Percentiles rank a stretch among this genome's conserved stretches.
Evolutionary conservation across 2,888 invertebrate genomes (phyloP).

Genomic region (Ephialtes manifestator): DNA sequence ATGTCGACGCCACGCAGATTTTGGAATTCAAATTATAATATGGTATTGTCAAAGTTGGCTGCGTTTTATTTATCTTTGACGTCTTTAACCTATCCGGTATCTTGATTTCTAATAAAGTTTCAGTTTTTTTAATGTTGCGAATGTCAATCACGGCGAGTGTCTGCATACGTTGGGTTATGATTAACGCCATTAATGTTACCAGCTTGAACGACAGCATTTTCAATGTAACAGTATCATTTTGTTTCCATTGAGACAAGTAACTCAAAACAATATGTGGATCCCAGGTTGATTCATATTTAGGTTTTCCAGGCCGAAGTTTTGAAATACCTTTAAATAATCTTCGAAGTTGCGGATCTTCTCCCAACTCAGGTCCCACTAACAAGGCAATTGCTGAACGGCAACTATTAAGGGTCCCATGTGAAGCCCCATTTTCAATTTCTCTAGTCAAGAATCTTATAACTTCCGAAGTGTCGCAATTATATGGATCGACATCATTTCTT

Average conservation of each 20-base stretch:
- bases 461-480: neutral
- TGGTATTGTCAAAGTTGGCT: constrained; percentile 50
- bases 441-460: constrained; percentile 17
- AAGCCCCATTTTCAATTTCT: constrained; percentile 23
- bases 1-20: constrained; percentile 37
- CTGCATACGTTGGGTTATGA: constrained; percentile 56
- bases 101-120: constrained; percentile 51
- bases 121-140: constrained; percentile 13
- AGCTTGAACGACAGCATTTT: constrained; percentile 44
- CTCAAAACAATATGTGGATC: constrained; percentile 57
- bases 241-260: constrained; percentile 28
- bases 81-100: constrained; percentile 60
- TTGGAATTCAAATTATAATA: constrained; percentile 32
- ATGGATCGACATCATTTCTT: neutral
- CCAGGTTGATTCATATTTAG: constrained; percentile 58
- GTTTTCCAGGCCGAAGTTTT: constrained; percentile 44
- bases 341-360: constrained; percentile 28
- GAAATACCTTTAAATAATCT: constrained; percentile 32
- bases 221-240: constrained; percentile 34
- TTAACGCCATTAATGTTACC: constrained; percentile 51
- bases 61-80: constrained; percentile 37
- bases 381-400: constrained; percentile 33
- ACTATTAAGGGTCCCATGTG: constrained; percentile 41
- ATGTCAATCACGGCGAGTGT: constrained; percentile 53
- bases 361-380: constrained; percentile 6